Base-by-base conservation (phyloP, 2,797 vertebrate species). In the Microcaecilia unicolor region DNA sequence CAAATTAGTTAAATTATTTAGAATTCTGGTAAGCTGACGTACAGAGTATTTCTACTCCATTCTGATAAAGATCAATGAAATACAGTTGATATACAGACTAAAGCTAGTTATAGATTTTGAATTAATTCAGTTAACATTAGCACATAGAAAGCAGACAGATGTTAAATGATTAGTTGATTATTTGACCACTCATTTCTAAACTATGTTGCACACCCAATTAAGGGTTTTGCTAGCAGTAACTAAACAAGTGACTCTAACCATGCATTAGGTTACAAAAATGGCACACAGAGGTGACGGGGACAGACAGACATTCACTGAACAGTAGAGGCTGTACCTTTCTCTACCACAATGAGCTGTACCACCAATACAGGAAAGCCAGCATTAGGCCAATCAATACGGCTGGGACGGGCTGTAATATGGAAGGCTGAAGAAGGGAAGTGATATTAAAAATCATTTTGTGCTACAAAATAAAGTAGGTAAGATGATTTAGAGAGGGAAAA, bases 321-420 rank as follows among this genome's bases (percentile, higher is more conserved):
- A 87, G 80, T 81, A 85, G 79, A 86, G 84, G 84, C 84, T 92
- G 87, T 98, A 98, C 95, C 95, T 98, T 93, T 92, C 80, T 80
- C 94, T 98, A 98, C 92, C 94, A 98, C 88, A 97, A 94, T 83
- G 92, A 92, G 88, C 90, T 85, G 89, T 91, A 94, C 93, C 91
- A 98, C 93, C 95, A 98, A 91, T 92, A 98, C 88, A 97, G 90
- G 92, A 98, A 90, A 92, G 87, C 94, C 94, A 98, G 91, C 91
- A 93, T 85, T 88, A 98, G 91, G 86, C 91, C 90, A 89, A 98
- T 92, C 93, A 91, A 88, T 86, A 98, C 85, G 90, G 93, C 92
- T 92, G 89, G 95, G 92, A 92, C 89, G 82, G 94, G 95, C 89
- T 95, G 93, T 89, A 92, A 88, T 86, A 93, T 91, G 88, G 93